Conservation (phyloP, 64 coral and sea anemone genomes). For the Astreopora myriophthalma region DNA sequence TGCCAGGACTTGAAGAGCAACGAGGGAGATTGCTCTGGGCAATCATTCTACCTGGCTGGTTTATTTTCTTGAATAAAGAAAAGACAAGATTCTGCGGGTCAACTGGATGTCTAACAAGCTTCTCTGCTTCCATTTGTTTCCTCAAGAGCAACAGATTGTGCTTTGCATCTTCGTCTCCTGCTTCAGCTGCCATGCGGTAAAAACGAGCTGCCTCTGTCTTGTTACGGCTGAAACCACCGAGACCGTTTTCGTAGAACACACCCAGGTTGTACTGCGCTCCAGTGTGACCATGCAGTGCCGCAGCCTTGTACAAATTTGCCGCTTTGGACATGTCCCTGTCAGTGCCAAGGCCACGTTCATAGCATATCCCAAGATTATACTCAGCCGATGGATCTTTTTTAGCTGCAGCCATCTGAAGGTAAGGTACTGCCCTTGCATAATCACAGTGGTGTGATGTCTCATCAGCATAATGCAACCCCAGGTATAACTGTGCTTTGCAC, state of each 20-base stretch:
- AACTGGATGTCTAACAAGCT: neutral
- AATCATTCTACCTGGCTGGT: neutral
- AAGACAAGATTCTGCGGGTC: constrained; percentile 28
- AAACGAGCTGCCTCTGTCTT: constrained; percentile 79
- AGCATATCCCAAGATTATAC: constrained; percentile 90
- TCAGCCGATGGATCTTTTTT: constrained; percentile 85
- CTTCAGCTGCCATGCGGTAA: constrained; percentile 90
- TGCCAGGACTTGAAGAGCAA: constrained; percentile 71
- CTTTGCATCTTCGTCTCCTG: constrained; percentile 89
- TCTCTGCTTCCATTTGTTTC: constrained; percentile 21
- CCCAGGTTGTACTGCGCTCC: constrained; percentile 93
- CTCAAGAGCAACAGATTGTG: constrained; percentile 67
- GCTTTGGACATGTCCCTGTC: constrained; percentile 76
- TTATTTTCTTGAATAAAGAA: constrained; percentile 44
- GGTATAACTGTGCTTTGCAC: constrained; percentile 82
- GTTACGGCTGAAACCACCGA: constrained; percentile 77
- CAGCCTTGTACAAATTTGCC: constrained; percentile 74
- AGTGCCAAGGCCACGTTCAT: constrained; percentile 86
- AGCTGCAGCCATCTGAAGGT: constrained; percentile 78
- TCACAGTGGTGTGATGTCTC: constrained; percentile 63
- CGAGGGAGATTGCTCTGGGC: constrained; percentile 20
- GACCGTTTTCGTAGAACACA: constrained; percentile 91
- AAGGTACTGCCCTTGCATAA: constrained; percentile 68
- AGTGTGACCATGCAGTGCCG: constrained; percentile 85
- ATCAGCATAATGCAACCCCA: constrained; percentile 85